These are phyloP conservation scores for Pomatorhinus ruficollis DNA, from an alignment of 2,113 vertebrate species.

Conservation along the genomic window DNA sequence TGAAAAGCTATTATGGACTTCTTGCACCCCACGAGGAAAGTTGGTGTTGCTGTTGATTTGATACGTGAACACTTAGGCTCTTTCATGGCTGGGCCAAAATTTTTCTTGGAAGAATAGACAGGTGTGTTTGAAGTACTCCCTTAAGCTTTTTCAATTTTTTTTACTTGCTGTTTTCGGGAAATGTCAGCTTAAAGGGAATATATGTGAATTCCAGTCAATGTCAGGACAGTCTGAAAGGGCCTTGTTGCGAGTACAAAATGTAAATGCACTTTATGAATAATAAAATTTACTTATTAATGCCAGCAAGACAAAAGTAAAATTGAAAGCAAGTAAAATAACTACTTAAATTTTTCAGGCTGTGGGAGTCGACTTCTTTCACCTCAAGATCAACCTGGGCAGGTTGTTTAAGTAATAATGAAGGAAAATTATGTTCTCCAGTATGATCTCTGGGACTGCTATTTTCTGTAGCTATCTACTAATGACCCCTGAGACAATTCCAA, in stretches of 20 bases:
- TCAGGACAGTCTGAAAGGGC: background rate
- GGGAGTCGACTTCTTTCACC: background rate
- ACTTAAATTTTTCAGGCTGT: background rate
- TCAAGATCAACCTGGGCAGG: conserved; percentile 1
- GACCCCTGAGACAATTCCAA: conserved; percentile 49
- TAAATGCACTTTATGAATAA: background rate
- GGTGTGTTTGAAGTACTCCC: background rate
- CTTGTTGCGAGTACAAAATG: background rate
- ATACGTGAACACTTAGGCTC: background rate
- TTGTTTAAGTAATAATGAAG: conserved; percentile 64
- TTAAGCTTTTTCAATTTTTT: background rate
- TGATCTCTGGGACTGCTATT: conserved; percentile 24
- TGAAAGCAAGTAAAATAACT: background rate
- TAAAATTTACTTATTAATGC: background rate
- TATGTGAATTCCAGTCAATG: background rate
- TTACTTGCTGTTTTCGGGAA: background rate
- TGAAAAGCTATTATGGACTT: background rate
- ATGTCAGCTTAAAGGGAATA: background rate
- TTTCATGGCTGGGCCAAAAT: background rate
- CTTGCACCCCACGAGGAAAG: background rate
- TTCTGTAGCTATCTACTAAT: conserved; percentile 60
- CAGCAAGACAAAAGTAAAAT: background rate
- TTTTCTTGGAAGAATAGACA: background rate
- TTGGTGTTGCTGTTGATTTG: background rate
- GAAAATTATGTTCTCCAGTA: conserved; percentile 20